Base-by-base conservation (phyloP, 2,797 vertebrate species). In the Nyctibius grandis region DNA sequence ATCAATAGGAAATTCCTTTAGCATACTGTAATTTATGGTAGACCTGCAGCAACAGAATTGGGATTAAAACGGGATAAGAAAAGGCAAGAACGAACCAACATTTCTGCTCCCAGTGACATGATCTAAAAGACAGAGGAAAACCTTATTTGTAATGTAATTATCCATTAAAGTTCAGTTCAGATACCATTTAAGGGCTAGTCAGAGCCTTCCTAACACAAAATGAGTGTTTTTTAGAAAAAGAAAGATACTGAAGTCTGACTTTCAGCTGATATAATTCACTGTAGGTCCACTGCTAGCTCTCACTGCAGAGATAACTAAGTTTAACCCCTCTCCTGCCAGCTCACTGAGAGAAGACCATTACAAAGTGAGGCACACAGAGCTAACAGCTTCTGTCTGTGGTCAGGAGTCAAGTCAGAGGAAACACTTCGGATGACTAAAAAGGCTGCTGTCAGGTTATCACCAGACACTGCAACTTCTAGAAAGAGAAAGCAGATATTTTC, bases 1-100 rank as follows among this genome's bases (percentile, higher is more conserved):
- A 98, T 98, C 98, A 98, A 98, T 97, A 97, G 98, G 98, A 98
- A 98, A 98, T 92, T 97, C 98, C 96, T 98, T 96, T 93, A 93
- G 97, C 98, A 93, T 85, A 90, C 76, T 88, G 94, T 96, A 96
- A 97, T 94, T 94, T 96, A 95, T 95, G 82, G 83, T 89, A 95
- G 92, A 94, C 94, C 83, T 96, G 95, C 91, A 94, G 89, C 95
- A 97, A 97, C 96, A 97, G 93, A 87, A 96, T 88, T 97, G 96
- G 97, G 95, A 90, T 97, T 98, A 98, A 98, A 96, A 98, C 89
- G 96, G 98, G 97, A 98, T 97, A 92, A 92, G 96, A 96, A 95
- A 89, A 95, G 97, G 95, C 95, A 96, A 93, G 96, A 96, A 96
- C 94, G 79, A 94, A 93, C 88, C 76, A 95, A 95, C 85, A 75